Evolutionary conservation across 2,797 vertebrate species (phyloP), one percentile per base, ranked within the genome.

Genomic region (Pseudochromis fuscus): DNA sequence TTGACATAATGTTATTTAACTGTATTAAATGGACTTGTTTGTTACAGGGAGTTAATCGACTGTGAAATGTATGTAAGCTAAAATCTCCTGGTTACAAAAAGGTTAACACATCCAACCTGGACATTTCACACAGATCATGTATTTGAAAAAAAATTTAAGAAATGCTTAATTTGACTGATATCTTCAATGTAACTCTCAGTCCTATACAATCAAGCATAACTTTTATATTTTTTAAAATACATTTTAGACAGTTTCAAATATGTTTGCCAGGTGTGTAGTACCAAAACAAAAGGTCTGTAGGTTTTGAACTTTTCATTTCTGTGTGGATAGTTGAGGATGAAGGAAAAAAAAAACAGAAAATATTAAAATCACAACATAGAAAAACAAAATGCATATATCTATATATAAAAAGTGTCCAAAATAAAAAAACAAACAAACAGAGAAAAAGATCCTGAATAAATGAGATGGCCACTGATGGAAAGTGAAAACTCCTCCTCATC

Each of bases 401-500:
- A 63, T 53, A 38, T 31, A 69, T 30, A 67, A 21, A 58, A 77
- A 85, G 76, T 82, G 78, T 90, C 75, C 68, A 19, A 51, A 30
- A 79, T 77, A 72, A 85, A 53, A 72, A 2, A 46, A 24, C 77
- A 79, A 72, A 85, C 55, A 73, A 86, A 85, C 11, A 77, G 28
- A 82, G 71, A 78, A 73, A 86, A 82, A 72, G 71, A 87, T 89
- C 85, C 88, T 91, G 88, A 92, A 81, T 75, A 56, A 86, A 84
- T 79, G 82, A 85, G 76, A 87, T 87, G 89, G 81, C 85, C 81
- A 80, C 82, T 77, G 85, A 71, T 81, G 79, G 81, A 57, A 73
- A 28, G 62, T 72, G 64, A 86, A 68, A 45, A 45, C 67, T 72
- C 30, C 55, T 76, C 23, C 45, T 75, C 19, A 65, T 84, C 81